phyloP scores from a whole-genome alignment of 2,113 vertebrate genomes.

The Neolamprologus falcicula region DNA sequence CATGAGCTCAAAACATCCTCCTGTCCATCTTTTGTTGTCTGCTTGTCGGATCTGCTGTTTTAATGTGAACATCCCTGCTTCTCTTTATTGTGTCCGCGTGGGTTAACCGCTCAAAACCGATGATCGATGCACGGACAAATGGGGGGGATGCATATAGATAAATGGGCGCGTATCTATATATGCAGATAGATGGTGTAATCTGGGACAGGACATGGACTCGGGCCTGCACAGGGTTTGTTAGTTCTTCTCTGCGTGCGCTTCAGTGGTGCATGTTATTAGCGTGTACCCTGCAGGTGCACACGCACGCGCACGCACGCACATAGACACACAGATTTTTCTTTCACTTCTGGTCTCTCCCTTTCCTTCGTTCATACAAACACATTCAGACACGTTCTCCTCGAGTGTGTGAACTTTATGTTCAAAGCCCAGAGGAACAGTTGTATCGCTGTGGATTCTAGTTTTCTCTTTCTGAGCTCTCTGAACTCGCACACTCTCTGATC shows the following conservation, averaged over 20 bases:
- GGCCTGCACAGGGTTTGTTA: constrained; percentile 20
- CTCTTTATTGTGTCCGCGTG: background rate
- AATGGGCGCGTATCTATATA: background rate
- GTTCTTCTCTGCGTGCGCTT: constrained; percentile 22
- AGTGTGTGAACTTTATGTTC: constrained; percentile 47
- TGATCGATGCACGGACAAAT: background rate
- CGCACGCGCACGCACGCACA: background rate
- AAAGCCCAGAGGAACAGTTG: constrained; percentile 30
- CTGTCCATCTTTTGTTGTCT: background rate
- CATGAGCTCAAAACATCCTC: background rate
- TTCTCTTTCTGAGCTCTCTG: constrained; percentile 35
- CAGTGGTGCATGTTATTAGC: constrained; percentile 47
- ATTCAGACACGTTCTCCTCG: constrained; percentile 18
- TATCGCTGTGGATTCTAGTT: constrained; percentile 26
- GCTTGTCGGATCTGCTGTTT: background rate
- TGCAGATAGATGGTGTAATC: background rate
- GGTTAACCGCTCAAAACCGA: background rate
- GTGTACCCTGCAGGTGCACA: constrained; percentile 33
- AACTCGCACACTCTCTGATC: constrained; percentile 37
- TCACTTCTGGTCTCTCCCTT: background rate
- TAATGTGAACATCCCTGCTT: background rate
- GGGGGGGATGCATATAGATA: background rate
- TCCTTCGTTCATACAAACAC: background rate
- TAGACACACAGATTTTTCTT: background rate
- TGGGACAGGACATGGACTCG: constrained; percentile 34